These are phyloP conservation scores for Corydoras sp. DNA, from an alignment of 2,113 vertebrate genomes.

Conservation along the genomic window DNA sequence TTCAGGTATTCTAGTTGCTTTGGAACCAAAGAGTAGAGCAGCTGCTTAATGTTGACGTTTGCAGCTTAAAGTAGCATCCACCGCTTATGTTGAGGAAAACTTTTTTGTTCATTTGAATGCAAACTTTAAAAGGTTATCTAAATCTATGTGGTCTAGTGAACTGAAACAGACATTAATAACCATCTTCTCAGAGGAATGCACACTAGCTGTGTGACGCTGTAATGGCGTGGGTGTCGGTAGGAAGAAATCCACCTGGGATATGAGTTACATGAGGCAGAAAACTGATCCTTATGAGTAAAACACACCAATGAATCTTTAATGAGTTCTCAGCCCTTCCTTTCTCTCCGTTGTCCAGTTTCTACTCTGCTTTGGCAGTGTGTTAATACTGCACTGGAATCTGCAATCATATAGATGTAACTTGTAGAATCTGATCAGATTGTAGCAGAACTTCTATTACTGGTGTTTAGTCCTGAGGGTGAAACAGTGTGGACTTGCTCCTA, in stretches of 20 bases:
- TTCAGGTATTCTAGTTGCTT: not conserved
- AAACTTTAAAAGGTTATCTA: not conserved
- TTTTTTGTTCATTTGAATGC: not conserved
- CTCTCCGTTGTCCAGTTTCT: not conserved
- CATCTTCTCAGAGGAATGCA: slow-evolving; percentile 1
- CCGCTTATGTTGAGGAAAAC: not conserved
- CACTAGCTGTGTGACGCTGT: not conserved
- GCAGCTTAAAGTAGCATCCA: slow-evolving; percentile 1
- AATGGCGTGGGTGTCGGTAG: not conserved
- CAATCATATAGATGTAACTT: not conserved
- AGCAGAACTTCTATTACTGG: slow-evolving; percentile 2
- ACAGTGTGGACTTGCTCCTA: slow-evolving; percentile 2
- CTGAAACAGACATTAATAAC: slow-evolving; percentile 22
- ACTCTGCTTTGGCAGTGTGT: not conserved
- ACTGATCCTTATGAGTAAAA: slow-evolving; percentile 3
- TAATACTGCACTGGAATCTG: not conserved
- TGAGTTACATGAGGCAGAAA: slow-evolving; percentile 10
- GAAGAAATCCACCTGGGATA: slow-evolving; percentile 9
- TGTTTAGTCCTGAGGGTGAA: not conserved
- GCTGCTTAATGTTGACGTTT: too few species aligned
- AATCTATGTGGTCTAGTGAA: slow-evolving; percentile 20
- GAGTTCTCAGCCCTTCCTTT: slow-evolving; percentile 4
- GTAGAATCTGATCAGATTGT: slow-evolving; percentile 1
- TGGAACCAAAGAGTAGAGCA: too few species aligned
- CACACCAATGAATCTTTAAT: slow-evolving; percentile 19